Conservation (phyloP, 2,888 invertebrate genomes). For the Bellardia bayeri region DNA sequence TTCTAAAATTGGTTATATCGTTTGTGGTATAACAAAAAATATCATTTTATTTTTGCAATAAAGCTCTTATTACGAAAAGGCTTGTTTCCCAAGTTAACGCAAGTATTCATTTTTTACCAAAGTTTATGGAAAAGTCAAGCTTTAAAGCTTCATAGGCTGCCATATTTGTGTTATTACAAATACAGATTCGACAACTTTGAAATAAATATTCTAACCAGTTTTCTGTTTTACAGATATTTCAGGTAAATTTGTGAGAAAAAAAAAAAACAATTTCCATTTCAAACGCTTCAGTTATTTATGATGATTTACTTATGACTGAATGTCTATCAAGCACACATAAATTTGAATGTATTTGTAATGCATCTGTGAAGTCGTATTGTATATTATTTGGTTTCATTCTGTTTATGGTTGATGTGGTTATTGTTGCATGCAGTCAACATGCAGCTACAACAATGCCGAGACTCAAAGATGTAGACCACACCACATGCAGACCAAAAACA, state of each 20-base stretch:
- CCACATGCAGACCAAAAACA: constrained; percentile 30
- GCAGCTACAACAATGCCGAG: constrained; percentile 10
- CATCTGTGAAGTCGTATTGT: constrained; percentile 15
- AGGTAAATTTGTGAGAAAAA: neutral
- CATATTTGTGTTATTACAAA: too few relatives aligned
- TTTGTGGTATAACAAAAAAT: too few relatives aligned
- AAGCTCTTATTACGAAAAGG: too few relatives aligned
- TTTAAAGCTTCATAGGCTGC: too few relatives aligned
- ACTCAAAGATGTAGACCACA: constrained; percentile 58
- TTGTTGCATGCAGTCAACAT: constrained; percentile 63
- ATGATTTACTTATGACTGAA: constrained; percentile 46
- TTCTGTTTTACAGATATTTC: neutral
- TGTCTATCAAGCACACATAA: constrained; percentile 60
- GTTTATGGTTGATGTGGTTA: constrained; percentile 66
- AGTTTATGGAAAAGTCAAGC: too few relatives aligned
- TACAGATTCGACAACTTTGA: too few relatives aligned
- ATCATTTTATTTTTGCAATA: too few relatives aligned
- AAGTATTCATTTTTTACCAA: too few relatives aligned
- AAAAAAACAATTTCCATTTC: constrained; percentile 36
- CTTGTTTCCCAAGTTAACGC: too few relatives aligned
- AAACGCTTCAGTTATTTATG: constrained; percentile 67
- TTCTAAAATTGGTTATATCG: too few relatives aligned
- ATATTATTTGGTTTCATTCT: constrained; percentile 40
- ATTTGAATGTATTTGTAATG: constrained; percentile 56
- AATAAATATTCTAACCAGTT: neutral